Evolutionary conservation across 1,140 invertebrate species (phyloP), one percentile per base, ranked within the genome.

Genomic region (Trichoplusia ni): DNA sequence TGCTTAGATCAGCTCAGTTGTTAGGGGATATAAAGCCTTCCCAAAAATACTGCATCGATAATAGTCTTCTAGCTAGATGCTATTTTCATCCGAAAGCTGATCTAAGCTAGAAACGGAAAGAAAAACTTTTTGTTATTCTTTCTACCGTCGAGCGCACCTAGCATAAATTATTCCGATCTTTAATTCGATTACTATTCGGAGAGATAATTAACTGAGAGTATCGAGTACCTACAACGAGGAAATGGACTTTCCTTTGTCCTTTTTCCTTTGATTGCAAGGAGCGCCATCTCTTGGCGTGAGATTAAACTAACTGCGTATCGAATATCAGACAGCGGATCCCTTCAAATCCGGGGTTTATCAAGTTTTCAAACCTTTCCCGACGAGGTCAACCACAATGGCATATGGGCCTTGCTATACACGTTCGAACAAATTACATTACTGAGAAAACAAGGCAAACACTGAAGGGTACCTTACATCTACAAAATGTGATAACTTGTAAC

Each of bases 161-260:
- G 25, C 25, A 47, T 47, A 31, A 47, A 46, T 46, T 47, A 29
- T 47, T 47, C 25, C 13, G 11, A 11, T 31, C 13, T 47, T 47
- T 47, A 47, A 23, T 47, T 47, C 18, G 29, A 29, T 47, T 47
- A 47, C 44, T 47, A 9, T 29, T 31, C 44, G 23, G 29, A 29
- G 44, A 29, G 23, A 29, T 31, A 47, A 29, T 47, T 29, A 31
- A 47, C 27, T 16, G 13, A 47, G 25, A 47, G 18, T 47, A 47
- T 47, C 23, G 29, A 47, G 25, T 19, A n/a, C 25, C 27, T 29
- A 47, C 23, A 29, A 8, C 13, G 44, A 29, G 25, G 13, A 47
- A 29, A 47, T 47, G 21, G 18, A 31, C 25, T 29, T 47, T 47
- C 29, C 44, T 29, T 47, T 47, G 44, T 47, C 25, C 25, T 25